Conservation (phyloP, 2,888 invertebrate genomes). For the Agrotis exclamationis region DNA sequence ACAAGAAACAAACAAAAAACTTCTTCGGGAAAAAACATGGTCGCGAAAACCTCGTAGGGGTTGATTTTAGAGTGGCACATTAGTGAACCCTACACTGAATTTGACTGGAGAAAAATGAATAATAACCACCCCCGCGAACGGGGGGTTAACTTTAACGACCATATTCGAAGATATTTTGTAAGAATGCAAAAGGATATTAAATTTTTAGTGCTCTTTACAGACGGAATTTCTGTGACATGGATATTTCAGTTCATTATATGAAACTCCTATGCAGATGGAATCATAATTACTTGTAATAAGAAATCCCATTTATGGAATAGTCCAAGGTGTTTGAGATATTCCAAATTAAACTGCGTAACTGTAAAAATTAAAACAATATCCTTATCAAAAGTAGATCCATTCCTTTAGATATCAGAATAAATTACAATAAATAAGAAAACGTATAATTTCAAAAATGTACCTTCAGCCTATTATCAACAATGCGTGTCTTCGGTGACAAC, state of each 20-base stretch:
- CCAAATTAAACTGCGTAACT: background rate
- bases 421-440: background rate
- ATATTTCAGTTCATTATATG: constrained; percentile 45
- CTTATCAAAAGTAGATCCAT: background rate
- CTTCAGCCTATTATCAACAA: constrained; percentile 12
- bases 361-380: background rate
- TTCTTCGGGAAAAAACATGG: constrained; percentile 89
- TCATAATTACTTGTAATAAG: constrained; percentile 2
- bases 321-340: background rate
- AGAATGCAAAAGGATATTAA: constrained; percentile 75
- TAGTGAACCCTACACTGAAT: constrained; percentile 84
- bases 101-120: constrained; percentile 88
- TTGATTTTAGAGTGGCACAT: constrained; percentile 87
- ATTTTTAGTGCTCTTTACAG: constrained; percentile 67
- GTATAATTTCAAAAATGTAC: background rate
- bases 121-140: constrained; percentile 78
- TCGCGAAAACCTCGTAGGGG: constrained; percentile 88
- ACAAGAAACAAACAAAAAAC: constrained; percentile 84
- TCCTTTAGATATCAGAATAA: background rate
- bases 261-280: constrained; percentile 32
- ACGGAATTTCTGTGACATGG: constrained; percentile 42
- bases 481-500: constrained; percentile 21
- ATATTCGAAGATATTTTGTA: constrained; percentile 81
- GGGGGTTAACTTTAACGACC: constrained; percentile 79
- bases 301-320: background rate